phyloP scores from a whole-genome alignment of 2,113 vertebrate species.

The Apodemus sylvaticus region DNA sequence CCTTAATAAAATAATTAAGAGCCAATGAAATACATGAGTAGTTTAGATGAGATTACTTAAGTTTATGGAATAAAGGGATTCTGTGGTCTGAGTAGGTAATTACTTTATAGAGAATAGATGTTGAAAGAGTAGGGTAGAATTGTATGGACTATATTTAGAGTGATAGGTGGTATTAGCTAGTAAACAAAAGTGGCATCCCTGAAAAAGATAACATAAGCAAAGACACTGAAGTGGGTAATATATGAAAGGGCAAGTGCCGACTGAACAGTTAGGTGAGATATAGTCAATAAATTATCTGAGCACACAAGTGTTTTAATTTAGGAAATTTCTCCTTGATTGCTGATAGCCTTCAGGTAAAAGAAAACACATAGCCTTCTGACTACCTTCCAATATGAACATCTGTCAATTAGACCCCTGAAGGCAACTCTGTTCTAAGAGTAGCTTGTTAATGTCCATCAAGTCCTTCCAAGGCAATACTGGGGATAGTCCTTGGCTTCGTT shows the following conservation, averaged over 20 bases:
- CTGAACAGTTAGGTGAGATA: conserved; percentile 30
- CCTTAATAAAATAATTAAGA: conserved; percentile 40
- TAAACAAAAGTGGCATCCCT: conserved; percentile 18
- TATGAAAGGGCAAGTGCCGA: background rate
- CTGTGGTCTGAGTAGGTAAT: conserved; percentile 2
- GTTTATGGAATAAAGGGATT: conserved; percentile 34
- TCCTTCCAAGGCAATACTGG: conserved; percentile 49
- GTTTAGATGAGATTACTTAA: background rate
- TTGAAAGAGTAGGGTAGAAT: conserved; percentile 42
- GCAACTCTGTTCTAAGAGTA: conserved; percentile 57
- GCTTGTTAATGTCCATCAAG: conserved; percentile 41
- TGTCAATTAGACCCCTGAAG: conserved; percentile 34
- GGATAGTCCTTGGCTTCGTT: conserved; percentile 6
- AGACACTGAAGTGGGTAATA: conserved; percentile 18
- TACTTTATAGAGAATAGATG: background rate
- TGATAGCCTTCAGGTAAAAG: background rate
- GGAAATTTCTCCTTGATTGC: conserved; percentile 29
- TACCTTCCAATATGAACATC: background rate
- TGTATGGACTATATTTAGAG: conserved; percentile 14
- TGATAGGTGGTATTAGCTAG: conserved; percentile 13
- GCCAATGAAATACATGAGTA: conserved; percentile 20
- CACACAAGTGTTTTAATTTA: conserved; percentile 41
- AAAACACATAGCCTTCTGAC: conserved; percentile 16
- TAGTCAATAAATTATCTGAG: conserved; percentile 9
- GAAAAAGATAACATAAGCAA: conserved; percentile 49